phyloP scores from a whole-genome alignment of 2,113 vertebrate genomes.

The Felis catus region DNA sequence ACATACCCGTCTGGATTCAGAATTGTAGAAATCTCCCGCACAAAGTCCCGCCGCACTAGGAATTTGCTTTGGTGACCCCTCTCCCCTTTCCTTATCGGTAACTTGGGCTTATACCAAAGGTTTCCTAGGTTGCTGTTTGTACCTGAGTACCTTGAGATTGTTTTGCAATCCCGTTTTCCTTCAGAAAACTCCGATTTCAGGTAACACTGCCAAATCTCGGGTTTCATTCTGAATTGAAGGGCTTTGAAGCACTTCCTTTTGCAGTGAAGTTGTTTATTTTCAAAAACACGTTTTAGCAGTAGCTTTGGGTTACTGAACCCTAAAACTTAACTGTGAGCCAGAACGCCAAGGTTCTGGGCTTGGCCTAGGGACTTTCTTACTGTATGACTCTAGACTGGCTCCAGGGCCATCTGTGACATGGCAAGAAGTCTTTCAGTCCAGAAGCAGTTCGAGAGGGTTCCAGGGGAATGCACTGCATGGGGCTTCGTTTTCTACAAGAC shows the following conservation, averaged over 20 bases:
- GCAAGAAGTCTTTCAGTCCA: background rate
- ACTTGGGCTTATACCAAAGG: background rate
- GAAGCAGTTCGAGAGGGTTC: background rate
- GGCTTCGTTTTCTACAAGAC: background rate
- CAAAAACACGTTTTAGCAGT: constrained; percentile 36
- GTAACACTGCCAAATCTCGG: background rate
- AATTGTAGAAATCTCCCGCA: background rate
- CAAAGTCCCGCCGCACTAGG: no score
- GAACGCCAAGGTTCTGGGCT: background rate
- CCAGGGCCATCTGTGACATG: background rate
- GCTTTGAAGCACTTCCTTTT: constrained; percentile 34
- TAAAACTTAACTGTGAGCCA: background rate
- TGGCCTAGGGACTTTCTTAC: background rate
- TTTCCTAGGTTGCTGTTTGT: background rate
- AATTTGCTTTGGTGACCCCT: background rate
- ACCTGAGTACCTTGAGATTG: background rate
- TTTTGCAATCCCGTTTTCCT: background rate
- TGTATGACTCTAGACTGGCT: background rate
- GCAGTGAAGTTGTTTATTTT: constrained; percentile 27
- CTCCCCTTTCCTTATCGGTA: background rate
- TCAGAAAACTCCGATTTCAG: constrained; percentile 34
- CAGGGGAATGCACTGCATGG: rapidly evolving
- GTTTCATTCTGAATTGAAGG: background rate
- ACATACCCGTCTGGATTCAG: background rate
- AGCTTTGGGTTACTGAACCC: background rate